Evolutionary conservation across 2,888 invertebrate species (phyloP), one percentile per base, ranked within the genome.

Genomic region (Rhagophthalmus giganteus): DNA sequence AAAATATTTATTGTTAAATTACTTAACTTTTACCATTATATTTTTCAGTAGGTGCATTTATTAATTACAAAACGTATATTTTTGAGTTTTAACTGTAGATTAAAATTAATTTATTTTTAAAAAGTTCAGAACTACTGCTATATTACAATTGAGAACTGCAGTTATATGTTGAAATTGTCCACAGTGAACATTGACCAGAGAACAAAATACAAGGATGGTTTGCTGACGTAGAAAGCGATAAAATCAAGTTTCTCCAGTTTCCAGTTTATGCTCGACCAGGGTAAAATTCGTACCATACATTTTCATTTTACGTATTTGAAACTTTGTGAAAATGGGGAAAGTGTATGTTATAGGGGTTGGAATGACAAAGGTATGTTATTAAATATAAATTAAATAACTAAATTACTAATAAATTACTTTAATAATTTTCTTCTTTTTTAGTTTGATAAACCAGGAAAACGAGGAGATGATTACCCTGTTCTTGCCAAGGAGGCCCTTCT

Each of bases 301-400:
- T n/a, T n/a, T n/a, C n/a, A n/a, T n/a, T n/a, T n/a, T n/a, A n/a
- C n/a, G n/a, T n/a, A n/a, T n/a, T n/a, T n/a, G n/a, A n/a, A n/a
- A n/a, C n/a, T n/a, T n/a, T n/a, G n/a, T 13, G 7, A 68, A 67
- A 68, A 75, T 76, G 75, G 72, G 65, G 40, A 71, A 71, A 75
- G 93, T 94, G 40, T 97, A 83, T 75, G 94, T 96, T 42, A 83
- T 96, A 66, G 97, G 97, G 58, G 95, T 96, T 61, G 96, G 96
- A 57, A 97, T 97, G 96, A 96, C 96, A 56, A 95, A 95, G 80
- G 86, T 86, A 78, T 71, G 65, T 69, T 32, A n/a, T n/a, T n/a
- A 13, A 45, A 20, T 2, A 6, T 33, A 14, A 9, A 15, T 16
- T 16, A 9, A 6, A 37, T 24, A 8, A 6, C 15, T 31, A 34